phyloP scores from a whole-genome alignment of 2,888 invertebrate genomes.

The Ormyrus rosae region DNA sequence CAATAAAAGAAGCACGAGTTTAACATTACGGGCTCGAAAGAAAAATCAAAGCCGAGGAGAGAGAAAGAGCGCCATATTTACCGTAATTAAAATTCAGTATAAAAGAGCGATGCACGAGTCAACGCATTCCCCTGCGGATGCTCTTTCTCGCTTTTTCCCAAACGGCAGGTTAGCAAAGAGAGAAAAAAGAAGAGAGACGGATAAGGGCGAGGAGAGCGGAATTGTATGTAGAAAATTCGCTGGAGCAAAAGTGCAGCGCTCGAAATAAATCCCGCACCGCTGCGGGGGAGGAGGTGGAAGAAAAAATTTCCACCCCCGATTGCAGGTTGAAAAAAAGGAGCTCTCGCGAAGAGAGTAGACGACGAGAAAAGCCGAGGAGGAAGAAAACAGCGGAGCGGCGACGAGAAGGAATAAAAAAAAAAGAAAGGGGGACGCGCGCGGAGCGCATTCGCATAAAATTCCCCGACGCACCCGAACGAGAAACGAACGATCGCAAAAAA shows the following conservation, averaged over 20 bases:
- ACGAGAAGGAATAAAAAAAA: too few relatives aligned
- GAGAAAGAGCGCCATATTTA: constrained; percentile 27
- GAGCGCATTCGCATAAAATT: background rate
- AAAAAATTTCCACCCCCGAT: too few relatives aligned
- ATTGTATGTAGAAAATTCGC: too few relatives aligned
- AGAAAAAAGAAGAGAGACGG: background rate
- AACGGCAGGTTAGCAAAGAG: constrained; percentile 28
- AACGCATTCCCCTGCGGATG: constrained; percentile 23
- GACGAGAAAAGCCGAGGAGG: too few relatives aligned
- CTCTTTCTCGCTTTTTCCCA: constrained; percentile 4
- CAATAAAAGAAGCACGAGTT: background rate
- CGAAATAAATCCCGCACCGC: too few relatives aligned
- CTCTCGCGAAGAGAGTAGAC: too few relatives aligned
- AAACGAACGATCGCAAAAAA: constrained; percentile 20
- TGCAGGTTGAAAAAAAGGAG: too few relatives aligned
- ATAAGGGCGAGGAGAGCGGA: background rate
- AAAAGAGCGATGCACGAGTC: constrained; percentile 7
- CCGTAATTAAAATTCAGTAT: constrained; percentile 49
- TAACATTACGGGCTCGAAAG: background rate
- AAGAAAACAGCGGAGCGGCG: too few relatives aligned
- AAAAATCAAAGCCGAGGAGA: constrained; percentile 12
- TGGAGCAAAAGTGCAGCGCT: too few relatives aligned
- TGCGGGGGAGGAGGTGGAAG: too few relatives aligned
- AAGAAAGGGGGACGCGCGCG: too few relatives aligned
- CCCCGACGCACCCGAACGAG: constrained; percentile 16